A percentile compares a stretch with the other conserved stretches of the same genome.
phyloP scores from a whole-genome alignment of 2,113 vertebrate species.

The Psilopsiagon aymara region DNA sequence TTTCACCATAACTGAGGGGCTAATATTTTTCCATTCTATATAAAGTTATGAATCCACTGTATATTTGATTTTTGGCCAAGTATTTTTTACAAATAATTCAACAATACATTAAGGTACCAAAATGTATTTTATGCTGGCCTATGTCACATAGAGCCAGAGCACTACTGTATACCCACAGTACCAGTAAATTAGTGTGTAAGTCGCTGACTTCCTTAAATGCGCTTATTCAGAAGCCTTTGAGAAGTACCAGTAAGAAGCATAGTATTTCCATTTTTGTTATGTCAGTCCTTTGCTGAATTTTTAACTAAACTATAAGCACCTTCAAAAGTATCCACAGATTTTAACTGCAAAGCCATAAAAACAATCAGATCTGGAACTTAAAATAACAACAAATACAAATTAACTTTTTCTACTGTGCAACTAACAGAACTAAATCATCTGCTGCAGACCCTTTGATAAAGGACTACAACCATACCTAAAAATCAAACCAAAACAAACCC shows the following conservation, averaged over 20 bases:
- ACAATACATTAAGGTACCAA: neutral
- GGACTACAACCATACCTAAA: neutral
- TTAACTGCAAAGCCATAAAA: neutral
- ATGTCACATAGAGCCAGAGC: neutral
- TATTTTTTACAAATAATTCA: neutral
- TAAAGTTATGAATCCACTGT: neutral
- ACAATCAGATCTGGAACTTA: neutral
- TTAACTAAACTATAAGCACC: neutral
- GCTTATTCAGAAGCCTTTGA: neutral
- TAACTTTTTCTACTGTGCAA: neutral
- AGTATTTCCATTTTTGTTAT: constrained; percentile 8
- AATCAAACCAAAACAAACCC: neutral
- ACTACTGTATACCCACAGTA: neutral
- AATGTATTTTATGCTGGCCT: neutral
- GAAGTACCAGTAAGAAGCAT: neutral
- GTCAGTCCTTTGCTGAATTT: neutral
- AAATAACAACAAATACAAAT: neutral
- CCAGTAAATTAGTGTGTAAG: neutral
- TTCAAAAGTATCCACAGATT: neutral
- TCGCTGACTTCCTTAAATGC: neutral
- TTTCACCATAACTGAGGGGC: neutral
- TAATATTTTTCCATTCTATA: neutral
- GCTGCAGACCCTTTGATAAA: neutral
- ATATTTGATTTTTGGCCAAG: neutral
- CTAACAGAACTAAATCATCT: neutral